A percentile compares a stretch with the other conserved stretches of the same genome.
Evolutionary conservation across 2,113 vertebrate species (phyloP).

Genomic region (Python bivittatus): DNA sequence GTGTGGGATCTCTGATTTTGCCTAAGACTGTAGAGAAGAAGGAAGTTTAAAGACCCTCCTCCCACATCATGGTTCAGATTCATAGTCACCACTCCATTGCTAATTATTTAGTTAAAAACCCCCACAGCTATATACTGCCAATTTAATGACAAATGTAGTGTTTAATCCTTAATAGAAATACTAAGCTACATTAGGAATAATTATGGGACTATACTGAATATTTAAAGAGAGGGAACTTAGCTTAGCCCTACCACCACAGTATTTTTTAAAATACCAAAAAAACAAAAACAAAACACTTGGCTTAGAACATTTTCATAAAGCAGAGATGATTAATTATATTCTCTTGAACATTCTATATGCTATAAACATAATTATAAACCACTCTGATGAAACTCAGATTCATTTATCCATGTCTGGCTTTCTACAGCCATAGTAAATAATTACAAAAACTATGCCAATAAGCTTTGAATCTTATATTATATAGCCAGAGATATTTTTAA

Average conservation of each 20-base stretch:
- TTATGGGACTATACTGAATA: neutral
- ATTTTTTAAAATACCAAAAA: neutral
- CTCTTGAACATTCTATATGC: neutral
- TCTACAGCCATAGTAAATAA: neutral
- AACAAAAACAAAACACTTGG: no score
- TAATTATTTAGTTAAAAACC: neutral
- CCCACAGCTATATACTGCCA: neutral
- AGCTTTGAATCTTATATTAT: neutral
- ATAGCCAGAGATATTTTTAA: neutral
- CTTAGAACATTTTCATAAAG: slow-evolving; percentile 21
- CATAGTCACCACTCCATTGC: neutral
- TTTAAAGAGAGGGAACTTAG: neutral
- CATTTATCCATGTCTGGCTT: slow-evolving; percentile 12
- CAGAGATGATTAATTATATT: slow-evolving; percentile 1
- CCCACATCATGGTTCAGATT: neutral
- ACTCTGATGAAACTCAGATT: neutral
- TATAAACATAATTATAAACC: slow-evolving; percentile 28
- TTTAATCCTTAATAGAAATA: neutral
- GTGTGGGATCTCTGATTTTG: no score
- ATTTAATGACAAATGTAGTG: neutral
- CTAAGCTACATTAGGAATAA: neutral
- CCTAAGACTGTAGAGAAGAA: no score
- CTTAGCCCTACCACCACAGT: neutral
- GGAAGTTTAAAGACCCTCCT: no score
- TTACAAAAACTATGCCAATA: slow-evolving; percentile 13